phyloP scores from a whole-genome alignment of 2,797 vertebrate species.

The Ciconia nigra region DNA sequence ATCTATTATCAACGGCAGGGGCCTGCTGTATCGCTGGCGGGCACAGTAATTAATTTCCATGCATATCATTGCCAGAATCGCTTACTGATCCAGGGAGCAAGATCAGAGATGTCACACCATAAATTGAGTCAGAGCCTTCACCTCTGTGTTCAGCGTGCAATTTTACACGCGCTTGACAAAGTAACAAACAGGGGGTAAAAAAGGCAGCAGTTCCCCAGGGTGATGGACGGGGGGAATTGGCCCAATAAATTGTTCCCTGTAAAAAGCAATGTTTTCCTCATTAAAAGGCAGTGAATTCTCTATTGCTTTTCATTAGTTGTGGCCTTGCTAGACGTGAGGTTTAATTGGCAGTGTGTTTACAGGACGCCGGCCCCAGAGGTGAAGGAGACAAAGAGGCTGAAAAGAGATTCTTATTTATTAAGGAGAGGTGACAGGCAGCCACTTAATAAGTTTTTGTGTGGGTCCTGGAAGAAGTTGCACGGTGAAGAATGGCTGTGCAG shows the following conservation, averaged over 20 bases:
- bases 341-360: constrained; percentile 93
- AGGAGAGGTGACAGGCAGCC: constrained; percentile 90
- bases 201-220: constrained; percentile 74
- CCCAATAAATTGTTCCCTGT: constrained; percentile 96
- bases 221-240: constrained; percentile 94
- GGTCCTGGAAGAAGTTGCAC: constrained; percentile 54
- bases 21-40: constrained; percentile 61
- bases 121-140: constrained; percentile 90
- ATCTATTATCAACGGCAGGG: constrained; percentile 69
- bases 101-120: constrained; percentile 92
- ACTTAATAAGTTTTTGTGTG: constrained; percentile 88
- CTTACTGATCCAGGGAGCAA: constrained; percentile 86
- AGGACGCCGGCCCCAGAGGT: constrained; percentile 76
- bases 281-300: constrained; percentile 98
- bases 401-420: constrained; percentile 99
- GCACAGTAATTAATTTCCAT: constrained; percentile 93
- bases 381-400: constrained; percentile 78
- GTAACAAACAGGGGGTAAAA: constrained; percentile 76
- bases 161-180: constrained; percentile 80
- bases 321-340: constrained; percentile 86
- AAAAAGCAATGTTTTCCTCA: constrained; percentile 94
- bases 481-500: neutral
- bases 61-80: constrained; percentile 95
- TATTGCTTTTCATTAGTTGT: constrained; percentile 97
- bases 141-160: constrained; percentile 73